phyloP scores from a whole-genome alignment of 2,888 invertebrate genomes.

The Odontomyia ornata region DNA sequence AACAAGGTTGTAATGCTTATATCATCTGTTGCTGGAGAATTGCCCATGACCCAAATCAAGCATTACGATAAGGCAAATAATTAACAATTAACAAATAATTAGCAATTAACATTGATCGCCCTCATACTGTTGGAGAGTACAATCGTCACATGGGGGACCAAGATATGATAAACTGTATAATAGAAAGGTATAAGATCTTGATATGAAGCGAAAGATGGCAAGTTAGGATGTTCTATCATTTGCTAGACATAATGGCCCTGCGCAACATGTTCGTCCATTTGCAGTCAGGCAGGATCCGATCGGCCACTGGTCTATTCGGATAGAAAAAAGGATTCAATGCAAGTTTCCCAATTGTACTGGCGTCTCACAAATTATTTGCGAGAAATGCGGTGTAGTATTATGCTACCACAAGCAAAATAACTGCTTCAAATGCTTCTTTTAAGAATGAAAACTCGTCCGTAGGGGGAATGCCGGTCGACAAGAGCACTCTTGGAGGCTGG shows the following conservation, averaged over 20 bases:
- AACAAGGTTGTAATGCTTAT: slow-evolving; percentile 57
- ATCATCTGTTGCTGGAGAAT: slow-evolving; percentile 56
- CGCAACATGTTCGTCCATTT: slow-evolving; percentile 52
- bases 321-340: slow-evolving; percentile 34
- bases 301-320: slow-evolving; percentile 18
- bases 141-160: not conserved
- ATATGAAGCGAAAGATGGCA: no score
- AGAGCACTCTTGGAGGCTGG: no score
- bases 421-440: slow-evolving; percentile 3
- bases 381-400: slow-evolving; percentile 20
- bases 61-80: slow-evolving; percentile 39
- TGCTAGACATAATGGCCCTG: slow-evolving; percentile 50
- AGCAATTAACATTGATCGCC: slow-evolving; percentile 51
- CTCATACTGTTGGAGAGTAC: slow-evolving; percentile 50
- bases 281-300: slow-evolving; percentile 52
- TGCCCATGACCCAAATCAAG: slow-evolving; percentile 48
- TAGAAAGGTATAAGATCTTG: slow-evolving; percentile 23
- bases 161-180: slow-evolving; percentile 22
- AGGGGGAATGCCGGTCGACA: no score
- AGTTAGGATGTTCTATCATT: no score
- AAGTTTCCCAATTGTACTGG: slow-evolving; percentile 34
- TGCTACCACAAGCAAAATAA: slow-evolving; percentile 18
- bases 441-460: no score
- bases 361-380: slow-evolving; percentile 30
- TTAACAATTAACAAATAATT: slow-evolving; percentile 17